Base-by-base conservation (phyloP, 1,140 invertebrate genomes). In the Vanessa atalanta region DNA sequence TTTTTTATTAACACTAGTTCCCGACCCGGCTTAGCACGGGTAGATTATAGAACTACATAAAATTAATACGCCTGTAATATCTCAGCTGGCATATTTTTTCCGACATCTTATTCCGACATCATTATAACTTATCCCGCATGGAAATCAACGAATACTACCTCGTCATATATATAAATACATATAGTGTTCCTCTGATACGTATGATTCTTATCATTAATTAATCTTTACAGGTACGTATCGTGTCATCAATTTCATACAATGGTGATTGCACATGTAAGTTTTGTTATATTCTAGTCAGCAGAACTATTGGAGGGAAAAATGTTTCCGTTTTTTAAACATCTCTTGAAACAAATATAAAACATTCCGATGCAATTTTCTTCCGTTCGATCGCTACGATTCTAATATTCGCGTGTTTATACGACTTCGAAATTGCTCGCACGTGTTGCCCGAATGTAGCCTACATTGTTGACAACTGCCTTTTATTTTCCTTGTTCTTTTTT, bases 361-460 rank as follows among this genome's bases (percentile, higher is more conserved):
- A 57, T 57, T 47, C 31, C 66, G 66, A 68, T 57, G 66, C 66
- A 68, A 68, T 57, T 61, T 61, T 70, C 68, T 61, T 47, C 53
- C 61, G 57, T 70, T 61, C 55, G 68, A 70, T 69, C 55, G 31
- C 26, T 37, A 37, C 31, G 51, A 37, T 55, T 70, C 68, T 70
- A 61, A 70, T 70, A 70, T 70, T 70, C 68, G 55, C 23, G 57
- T 61, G 47, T 48, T 70, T 70, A 61, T 61, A 37, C 14, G 43
- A 60, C 55, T n/a, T 15, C 51, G 26, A 43, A 69, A 69, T 69
- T 60, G 68, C 68, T 48, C 16, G 37, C 68, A 70, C 51, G 61
- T 70, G 68, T 8, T 61, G 57, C 37, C 63, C 15, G 8, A 48
- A 31, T 37, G 37, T 14, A 13, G 13, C 8, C 26, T 31, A 31